Evolutionary conservation across 2,888 invertebrate genomes (phyloP).

Genomic region (Biston stratarius): DNA sequence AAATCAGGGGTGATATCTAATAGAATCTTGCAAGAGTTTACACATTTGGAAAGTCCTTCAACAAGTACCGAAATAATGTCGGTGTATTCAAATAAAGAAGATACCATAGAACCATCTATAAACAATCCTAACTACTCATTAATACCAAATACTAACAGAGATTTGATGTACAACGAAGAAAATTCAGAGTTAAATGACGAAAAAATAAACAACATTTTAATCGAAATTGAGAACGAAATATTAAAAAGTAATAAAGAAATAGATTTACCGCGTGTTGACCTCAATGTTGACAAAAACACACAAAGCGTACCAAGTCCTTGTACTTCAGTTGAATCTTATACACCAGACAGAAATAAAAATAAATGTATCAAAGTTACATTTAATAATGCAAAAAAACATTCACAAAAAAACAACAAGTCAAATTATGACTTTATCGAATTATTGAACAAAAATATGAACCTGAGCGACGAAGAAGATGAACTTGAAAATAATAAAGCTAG

Average conservation of each 20-base stretch:
- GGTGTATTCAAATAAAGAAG: slow-evolving; percentile 1
- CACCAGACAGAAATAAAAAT: background rate
- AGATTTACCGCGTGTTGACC: slow-evolving; percentile 13
- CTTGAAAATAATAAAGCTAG: slow-evolving; percentile 37
- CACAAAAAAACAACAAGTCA: slow-evolving; percentile 37
- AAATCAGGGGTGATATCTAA: slow-evolving; percentile 50
- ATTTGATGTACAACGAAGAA: slow-evolving; percentile 51
- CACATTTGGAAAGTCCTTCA: slow-evolving; percentile 16
- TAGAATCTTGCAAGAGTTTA: slow-evolving; percentile 47
- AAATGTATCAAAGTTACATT: slow-evolving; percentile 7
- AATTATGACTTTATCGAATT: slow-evolving; percentile 68
- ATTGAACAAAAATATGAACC: slow-evolving; percentile 59
- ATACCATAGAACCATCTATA: slow-evolving; percentile 1
- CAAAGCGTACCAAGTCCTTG: background rate
- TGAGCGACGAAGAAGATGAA: slow-evolving; percentile 53
- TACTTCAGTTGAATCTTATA: background rate
- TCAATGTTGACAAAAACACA: slow-evolving; percentile 7
- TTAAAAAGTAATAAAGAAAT: slow-evolving; percentile 32
- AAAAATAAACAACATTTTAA: slow-evolving; percentile 64
- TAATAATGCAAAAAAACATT: slow-evolving; percentile 14
- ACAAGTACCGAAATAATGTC: background rate
- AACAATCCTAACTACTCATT: slow-evolving; percentile 19
- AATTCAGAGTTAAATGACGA: slow-evolving; percentile 54
- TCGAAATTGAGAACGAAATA: slow-evolving; percentile 74
- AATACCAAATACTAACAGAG: slow-evolving; percentile 24